Conservation (phyloP, 2,888 invertebrate species). For the Syritta pipiens region DNA sequence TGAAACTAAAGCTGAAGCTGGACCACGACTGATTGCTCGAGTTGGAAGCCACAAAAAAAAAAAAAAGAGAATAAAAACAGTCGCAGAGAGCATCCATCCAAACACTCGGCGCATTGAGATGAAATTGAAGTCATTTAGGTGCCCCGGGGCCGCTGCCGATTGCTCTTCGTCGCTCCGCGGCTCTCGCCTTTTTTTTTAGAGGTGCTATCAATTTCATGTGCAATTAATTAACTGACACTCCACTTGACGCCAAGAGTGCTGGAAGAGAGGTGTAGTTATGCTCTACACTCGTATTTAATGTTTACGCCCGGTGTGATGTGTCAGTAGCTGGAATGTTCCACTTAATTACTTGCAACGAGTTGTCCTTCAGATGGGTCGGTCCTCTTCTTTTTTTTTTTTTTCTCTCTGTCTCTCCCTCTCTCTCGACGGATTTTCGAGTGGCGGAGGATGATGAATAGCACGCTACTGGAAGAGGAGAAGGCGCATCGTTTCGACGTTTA, state of each 20-base stretch:
- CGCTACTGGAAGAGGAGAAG: no score
- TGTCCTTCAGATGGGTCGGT: no score
- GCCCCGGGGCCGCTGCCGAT: constrained; percentile 30
- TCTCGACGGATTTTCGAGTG: no score
- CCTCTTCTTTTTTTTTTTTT: no score
- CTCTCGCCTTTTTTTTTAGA: constrained; percentile 37
- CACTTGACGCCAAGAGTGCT: constrained; percentile 56
- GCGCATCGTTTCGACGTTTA: no score
- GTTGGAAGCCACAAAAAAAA: not conserved
- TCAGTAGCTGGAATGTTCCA: constrained; percentile 62
- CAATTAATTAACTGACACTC: constrained; percentile 69
- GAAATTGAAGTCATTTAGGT: constrained; percentile 66
- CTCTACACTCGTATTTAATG: constrained; percentile 55
- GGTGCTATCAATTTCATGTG: constrained; percentile 69
- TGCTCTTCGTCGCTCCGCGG: constrained; percentile 2
- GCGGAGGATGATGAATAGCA: no score
- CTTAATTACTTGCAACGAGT: constrained; percentile 63
- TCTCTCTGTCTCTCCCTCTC: no score
- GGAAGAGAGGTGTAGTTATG: constrained; percentile 42
- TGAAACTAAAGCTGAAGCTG: no score
- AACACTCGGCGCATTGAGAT: constrained; percentile 45
- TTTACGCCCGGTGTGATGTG: constrained; percentile 68
- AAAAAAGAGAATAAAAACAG: not conserved
- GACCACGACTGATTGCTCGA: constrained; percentile 51
- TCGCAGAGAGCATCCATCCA: not conserved